phyloP scores from a whole-genome alignment of 2,113 vertebrate genomes.

The Pelodiscus sinensis region DNA sequence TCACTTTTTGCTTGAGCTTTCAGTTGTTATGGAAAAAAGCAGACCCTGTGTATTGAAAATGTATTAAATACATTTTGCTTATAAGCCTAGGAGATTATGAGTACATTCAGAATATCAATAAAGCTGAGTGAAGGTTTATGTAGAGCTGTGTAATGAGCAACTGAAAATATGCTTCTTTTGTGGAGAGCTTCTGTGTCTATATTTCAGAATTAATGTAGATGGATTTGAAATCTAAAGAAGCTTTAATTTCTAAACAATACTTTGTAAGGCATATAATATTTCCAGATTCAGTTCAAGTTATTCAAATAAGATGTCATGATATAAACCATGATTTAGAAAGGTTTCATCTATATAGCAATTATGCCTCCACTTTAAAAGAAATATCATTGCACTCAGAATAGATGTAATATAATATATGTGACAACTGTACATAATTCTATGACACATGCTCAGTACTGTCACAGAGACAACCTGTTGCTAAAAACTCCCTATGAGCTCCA shows the following conservation, averaged over 20 bases:
- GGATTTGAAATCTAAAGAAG: conserved; percentile 9
- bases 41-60: not conserved
- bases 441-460: not conserved
- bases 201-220: conserved; percentile 3
- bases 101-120: rapidly evolving
- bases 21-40: not conserved
- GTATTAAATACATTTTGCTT: not conserved
- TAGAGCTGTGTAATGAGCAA: not conserved
- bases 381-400: not conserved
- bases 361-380: not conserved
- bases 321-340: not conserved
- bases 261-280: not conserved
- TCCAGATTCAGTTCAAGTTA: not conserved
- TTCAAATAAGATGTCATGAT: not conserved
- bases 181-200: conserved; percentile 1
- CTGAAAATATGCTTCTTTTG: not conserved
- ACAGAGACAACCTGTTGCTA: not conserved
- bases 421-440: not conserved
- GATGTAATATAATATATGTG: not conserved
- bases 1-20: not conserved
- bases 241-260: not conserved
- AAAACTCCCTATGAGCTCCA: not conserved
- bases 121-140: not conserved
- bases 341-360: not conserved
- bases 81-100: not conserved